Evolutionary conservation across 2,888 invertebrate species (phyloP).

Genomic region (Platycheirus rosarum): DNA sequence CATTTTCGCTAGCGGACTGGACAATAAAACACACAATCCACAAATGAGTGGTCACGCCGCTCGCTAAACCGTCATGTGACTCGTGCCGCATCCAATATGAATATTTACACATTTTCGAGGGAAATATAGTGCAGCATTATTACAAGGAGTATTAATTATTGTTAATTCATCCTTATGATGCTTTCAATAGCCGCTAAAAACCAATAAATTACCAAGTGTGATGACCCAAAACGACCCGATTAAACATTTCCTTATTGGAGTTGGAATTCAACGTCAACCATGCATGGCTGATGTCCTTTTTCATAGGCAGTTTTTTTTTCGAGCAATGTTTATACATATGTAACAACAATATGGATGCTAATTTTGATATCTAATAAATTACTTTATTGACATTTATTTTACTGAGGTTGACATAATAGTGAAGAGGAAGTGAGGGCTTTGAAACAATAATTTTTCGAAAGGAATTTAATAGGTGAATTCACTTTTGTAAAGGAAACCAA

Average conservation of each 20-base stretch:
- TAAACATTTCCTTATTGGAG: conserved; percentile 23
- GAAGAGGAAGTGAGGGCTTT: no score
- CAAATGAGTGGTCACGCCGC: conserved; percentile 59
- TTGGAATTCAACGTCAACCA: conserved; percentile 28
- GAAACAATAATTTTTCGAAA: no score
- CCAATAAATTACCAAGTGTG: conserved; percentile 61
- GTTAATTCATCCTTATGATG: conserved; percentile 53
- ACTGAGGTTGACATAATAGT: neutral
- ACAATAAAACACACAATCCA: conserved; percentile 19
- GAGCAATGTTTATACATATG: conserved; percentile 13
- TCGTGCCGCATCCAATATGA: conserved; percentile 58
- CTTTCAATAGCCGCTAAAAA: conserved; percentile 30
- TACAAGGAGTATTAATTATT: conserved; percentile 34
- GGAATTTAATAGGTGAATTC: no score
- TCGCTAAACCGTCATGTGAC: conserved; percentile 41
- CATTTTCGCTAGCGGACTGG: no score
- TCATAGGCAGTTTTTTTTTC: conserved; percentile 6
- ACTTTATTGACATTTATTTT: conserved; percentile 43
- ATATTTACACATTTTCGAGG: conserved; percentile 19
- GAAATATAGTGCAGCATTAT: conserved; percentile 25
- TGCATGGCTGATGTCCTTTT: conserved; percentile 49
- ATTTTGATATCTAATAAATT: conserved; percentile 65
- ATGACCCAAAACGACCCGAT: conserved; percentile 61
- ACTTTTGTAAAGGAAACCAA: no score
- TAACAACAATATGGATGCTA: conserved; percentile 52